Base-by-base conservation (phyloP, 1,140 invertebrate genomes). In the Papilio machaon region DNA sequence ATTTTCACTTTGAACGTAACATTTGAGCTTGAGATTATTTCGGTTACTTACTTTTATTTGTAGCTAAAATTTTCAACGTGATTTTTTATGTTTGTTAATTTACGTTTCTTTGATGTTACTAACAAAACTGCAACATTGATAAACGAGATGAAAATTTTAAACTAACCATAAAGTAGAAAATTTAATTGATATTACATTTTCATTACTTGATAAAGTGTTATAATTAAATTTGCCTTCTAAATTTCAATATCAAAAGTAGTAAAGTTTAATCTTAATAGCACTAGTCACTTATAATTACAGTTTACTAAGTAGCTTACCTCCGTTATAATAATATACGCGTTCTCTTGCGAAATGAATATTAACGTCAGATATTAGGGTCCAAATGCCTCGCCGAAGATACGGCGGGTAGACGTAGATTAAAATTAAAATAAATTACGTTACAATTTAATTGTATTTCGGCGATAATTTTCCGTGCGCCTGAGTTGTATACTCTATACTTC, bases 381-480 rank as follows among this genome's bases (percentile, higher is more conserved):
- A 82, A 85, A 86, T 85, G 80, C 75, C 77, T 78, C 83, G 70
- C 67, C 83, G 81, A 85, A 90, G 90, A 90, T 87, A 88, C 84
- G 83, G 84, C 86, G 85, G 87, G 85, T 81, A 83, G 83, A 80
- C 81, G 85, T 77, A 88, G 89, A 91, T 92, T 92, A 90, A 92
- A 92, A 93, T 93, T 93, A 91, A 93, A 92, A 94, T 92, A 92
- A 94, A 93, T 94, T 91, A 87, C 89, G 88, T 94, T 92, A 92
- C 89, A 90, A 85, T 93, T 91, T 94, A 94, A 94, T 94, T 93
- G 90, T 92, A 91, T 94, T 94, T 91, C 86, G 89, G 77, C 86
- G 84, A 93, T 92, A 93, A 94, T 94, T 94, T 94, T 94, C 92
- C 92, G 87, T 90, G 90, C 89, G 90, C 87, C 91, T 91, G 92